phyloP scores from a whole-genome alignment of 2,113 vertebrate genomes.

The Numenius arquata region DNA sequence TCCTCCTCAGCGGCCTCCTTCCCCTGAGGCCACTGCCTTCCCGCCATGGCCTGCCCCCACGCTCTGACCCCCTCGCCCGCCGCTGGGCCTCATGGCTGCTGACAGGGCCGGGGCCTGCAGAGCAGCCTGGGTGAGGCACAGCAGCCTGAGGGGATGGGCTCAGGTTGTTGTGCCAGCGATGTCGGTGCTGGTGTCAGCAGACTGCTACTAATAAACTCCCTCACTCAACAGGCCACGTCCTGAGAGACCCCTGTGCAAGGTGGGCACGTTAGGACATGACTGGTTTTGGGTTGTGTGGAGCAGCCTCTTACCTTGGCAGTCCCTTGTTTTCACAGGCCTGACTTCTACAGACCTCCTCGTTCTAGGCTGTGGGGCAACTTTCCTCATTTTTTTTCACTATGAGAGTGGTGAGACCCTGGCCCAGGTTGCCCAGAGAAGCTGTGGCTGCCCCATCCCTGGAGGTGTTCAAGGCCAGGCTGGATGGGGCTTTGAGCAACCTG shows the following conservation, averaged over 20 bases:
- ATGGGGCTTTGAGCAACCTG: neutral
- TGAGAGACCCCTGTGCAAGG: neutral
- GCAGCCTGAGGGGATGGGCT: no score
- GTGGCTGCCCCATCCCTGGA: neutral
- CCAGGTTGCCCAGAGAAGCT: neutral
- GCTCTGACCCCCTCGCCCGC: accelerated
- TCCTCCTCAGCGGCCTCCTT: neutral
- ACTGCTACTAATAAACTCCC: neutral
- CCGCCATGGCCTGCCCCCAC: accelerated
- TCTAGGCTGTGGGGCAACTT: neutral
- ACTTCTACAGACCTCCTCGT: accelerated
- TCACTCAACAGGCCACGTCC: neutral
- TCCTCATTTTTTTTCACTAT: neutral
- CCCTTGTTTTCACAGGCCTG: neutral
- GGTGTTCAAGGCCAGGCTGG: neutral
- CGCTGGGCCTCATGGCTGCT: neutral
- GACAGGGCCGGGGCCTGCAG: neutral
- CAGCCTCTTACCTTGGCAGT: neutral
- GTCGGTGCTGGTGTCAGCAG: neutral
- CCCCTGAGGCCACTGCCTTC: accelerated
- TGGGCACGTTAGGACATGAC: neutral
- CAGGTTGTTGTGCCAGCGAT: neutral
- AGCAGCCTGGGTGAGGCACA: accelerated
- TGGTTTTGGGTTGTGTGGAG: neutral
- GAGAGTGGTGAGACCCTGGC: neutral